These are phyloP conservation scores for Dicrostonyx torquatus DNA, from an alignment of 2,797 vertebrate species.

Conservation along the genomic window DNA sequence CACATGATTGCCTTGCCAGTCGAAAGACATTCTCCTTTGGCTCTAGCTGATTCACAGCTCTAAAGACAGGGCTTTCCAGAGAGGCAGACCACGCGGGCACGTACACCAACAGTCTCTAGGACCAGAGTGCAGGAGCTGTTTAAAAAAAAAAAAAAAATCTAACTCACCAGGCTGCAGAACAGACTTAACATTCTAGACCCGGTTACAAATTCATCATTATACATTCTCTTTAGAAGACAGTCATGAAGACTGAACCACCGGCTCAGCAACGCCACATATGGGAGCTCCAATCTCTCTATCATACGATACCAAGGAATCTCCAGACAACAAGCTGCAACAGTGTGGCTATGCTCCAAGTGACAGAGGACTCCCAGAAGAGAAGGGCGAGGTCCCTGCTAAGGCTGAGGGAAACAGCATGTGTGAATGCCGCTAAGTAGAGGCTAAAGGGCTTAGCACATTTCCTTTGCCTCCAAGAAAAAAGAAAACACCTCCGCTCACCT, in stretches of 20 bases:
- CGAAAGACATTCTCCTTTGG: not conserved
- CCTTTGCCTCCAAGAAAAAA: conserved; percentile 25
- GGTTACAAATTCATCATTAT: not conserved
- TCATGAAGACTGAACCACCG: not conserved
- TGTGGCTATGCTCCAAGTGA: not conserved
- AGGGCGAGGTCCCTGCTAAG: not conserved
- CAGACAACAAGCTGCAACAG: not conserved
- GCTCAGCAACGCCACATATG: fast-evolving
- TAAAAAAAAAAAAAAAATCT: not conserved
- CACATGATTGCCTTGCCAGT: not conserved
- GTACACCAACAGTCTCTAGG: not conserved
- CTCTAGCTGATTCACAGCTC: not conserved
- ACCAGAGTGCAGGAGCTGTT: not conserved
- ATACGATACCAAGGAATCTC: not conserved
- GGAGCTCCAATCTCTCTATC: not conserved
- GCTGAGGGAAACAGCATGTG: not conserved
- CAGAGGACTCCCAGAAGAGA: not conserved
- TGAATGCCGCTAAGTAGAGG: not conserved
- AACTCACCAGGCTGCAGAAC: not conserved
- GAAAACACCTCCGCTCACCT: not conserved
- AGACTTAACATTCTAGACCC: not conserved
- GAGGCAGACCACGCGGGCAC: not conserved
- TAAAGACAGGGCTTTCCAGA: not conserved
- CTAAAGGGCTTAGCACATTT: conserved; percentile 16
- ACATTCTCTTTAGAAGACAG: not conserved